These are phyloP conservation scores for Corythornis vintsioides DNA, from an alignment of 2,113 vertebrate species.

Conservation along the genomic window DNA sequence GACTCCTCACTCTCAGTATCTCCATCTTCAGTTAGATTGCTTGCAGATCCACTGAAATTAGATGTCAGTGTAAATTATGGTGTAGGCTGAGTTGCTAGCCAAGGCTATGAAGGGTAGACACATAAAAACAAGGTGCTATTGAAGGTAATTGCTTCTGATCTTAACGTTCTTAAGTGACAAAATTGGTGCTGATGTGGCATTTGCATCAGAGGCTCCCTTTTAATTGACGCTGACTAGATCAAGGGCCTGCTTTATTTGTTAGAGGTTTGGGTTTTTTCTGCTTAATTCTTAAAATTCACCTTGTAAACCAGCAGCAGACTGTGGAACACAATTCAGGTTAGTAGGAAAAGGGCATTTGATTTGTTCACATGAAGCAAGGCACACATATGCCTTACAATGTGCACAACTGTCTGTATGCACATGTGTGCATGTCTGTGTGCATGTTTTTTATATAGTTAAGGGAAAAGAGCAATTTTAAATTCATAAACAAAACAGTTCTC, in stretches of 20 bases:
- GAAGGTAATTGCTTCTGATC: constrained; percentile 88
- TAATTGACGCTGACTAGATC: constrained; percentile 77
- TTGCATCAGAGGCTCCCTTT: constrained; percentile 78
- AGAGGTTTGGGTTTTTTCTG: constrained; percentile 32
- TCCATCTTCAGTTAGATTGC: constrained; percentile 83
- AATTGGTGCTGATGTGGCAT: constrained; percentile 88
- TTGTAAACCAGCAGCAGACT: constrained; percentile 8
- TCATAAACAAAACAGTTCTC: not conserved
- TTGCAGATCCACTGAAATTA: constrained; percentile 89
- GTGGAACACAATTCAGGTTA: not conserved
- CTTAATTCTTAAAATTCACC: constrained; percentile 54
- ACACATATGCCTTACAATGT: rapidly evolving
- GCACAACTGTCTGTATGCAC: not conserved
- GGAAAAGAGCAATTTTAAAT: not conserved
- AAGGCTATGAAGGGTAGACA: constrained; percentile 78
- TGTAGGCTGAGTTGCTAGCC: constrained; percentile 75
- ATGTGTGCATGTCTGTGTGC: rapidly evolving
- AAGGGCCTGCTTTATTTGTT: not conserved
- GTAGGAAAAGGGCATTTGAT: not conserved
- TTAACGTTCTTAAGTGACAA: constrained; percentile 81
- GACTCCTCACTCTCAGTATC: constrained; percentile 74
- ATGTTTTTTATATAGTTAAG: not conserved
- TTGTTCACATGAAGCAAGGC: not conserved
- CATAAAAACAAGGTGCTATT: constrained; percentile 83
- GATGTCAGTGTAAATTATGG: constrained; percentile 94